Conservation (phyloP, 2,888 invertebrate genomes). For the Heliconius charithonia region DNA sequence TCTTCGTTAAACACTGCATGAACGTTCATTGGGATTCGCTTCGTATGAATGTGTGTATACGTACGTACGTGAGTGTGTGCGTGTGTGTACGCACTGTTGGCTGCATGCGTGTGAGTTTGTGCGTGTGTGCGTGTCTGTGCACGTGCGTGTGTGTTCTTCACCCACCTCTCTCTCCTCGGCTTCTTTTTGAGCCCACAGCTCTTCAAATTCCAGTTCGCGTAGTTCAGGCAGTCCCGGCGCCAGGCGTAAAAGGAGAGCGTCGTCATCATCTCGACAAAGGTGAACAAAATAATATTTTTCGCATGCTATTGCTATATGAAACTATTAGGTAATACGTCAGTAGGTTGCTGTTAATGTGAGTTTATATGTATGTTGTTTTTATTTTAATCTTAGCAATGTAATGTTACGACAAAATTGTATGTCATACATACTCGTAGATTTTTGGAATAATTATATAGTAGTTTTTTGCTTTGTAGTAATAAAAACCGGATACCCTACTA, state of each 20-base stretch:
- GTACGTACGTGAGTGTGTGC: constrained; percentile 47
- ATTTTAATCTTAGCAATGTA: neutral
- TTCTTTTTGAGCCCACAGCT: constrained; percentile 77
- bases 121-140: constrained; percentile 32
- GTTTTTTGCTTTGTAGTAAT: neutral
- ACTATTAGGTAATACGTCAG: neutral
- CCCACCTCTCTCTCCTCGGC: constrained; percentile 61
- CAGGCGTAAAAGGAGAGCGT: constrained; percentile 73
- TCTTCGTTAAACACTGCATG: constrained; percentile 69
- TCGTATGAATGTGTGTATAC: constrained; percentile 52
- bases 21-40: constrained; percentile 61
- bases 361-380: neutral
- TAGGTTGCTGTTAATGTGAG: constrained; percentile 16
- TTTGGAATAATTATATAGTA: neutral
- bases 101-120: constrained; percentile 46
- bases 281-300: constrained; percentile 53
- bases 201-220: constrained; percentile 84
- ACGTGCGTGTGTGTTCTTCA: constrained; percentile 46
- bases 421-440: neutral
- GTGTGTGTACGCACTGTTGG: constrained; percentile 26
- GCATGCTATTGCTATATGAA: constrained; percentile 27
- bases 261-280: constrained; percentile 79
- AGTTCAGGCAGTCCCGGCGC: constrained; percentile 74
- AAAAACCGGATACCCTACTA: neutral
- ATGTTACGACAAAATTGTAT: neutral